Evolutionary conservation across 2,888 invertebrate genomes (phyloP).

Genomic region (Oxycera nigricornis): DNA sequence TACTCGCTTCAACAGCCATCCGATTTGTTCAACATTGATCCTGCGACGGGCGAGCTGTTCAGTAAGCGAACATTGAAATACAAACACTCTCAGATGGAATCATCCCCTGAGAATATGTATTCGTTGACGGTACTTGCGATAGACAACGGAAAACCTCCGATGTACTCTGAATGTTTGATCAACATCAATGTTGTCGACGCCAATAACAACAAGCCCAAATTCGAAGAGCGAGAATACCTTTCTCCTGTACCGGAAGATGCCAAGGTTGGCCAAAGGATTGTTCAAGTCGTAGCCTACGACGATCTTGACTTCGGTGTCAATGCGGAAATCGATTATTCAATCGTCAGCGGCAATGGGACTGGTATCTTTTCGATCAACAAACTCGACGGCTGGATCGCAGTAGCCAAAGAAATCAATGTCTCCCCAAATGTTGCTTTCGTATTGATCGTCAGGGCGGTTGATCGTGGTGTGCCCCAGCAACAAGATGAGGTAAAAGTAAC

Average conservation of each 20-base stretch:
- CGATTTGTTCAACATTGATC: conserved; percentile 89
- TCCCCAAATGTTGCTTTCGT: conserved; percentile 71
- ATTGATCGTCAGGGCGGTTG: conserved; percentile 77
- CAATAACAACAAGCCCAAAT: conserved; percentile 89
- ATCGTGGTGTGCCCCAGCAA: conserved; percentile 88
- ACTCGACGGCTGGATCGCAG: conserved; percentile 81
- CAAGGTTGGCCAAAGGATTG: conserved; percentile 72
- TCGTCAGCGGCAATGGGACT: conserved; percentile 79
- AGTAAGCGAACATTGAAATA: conserved; percentile 83
- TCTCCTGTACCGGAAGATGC: conserved; percentile 84
- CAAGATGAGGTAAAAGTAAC: conserved; percentile 76
- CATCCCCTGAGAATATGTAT: conserved; percentile 89
- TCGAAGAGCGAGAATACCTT: conserved; percentile 75
- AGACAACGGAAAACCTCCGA: conserved; percentile 93
- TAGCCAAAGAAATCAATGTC: conserved; percentile 65
- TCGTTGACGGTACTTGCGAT: conserved; percentile 88
- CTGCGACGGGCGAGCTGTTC: conserved; percentile 90
- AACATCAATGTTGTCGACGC: conserved; percentile 90
- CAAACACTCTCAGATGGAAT: conserved; percentile 80
- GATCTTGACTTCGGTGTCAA: conserved; percentile 85
- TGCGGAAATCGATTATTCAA: conserved; percentile 82
- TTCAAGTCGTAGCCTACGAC: conserved; percentile 78
- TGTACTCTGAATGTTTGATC: conserved; percentile 87
- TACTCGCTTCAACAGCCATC: conserved; percentile 89
- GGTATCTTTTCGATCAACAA: conserved; percentile 77